Conservation (phyloP, 2,797 vertebrate genomes). For the Orestias chungarensis region DNA sequence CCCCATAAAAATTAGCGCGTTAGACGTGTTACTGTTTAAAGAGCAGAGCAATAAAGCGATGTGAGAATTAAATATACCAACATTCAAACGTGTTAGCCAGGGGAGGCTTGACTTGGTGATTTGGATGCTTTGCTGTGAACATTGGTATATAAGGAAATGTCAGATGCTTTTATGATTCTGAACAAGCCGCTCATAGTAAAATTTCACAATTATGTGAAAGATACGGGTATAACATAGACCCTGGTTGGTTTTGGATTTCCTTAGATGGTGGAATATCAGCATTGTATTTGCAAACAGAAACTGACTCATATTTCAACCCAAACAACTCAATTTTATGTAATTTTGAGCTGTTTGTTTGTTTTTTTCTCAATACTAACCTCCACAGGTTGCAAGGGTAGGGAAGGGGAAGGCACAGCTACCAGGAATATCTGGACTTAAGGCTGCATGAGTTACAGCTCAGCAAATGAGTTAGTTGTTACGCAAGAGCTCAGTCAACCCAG, state of each 20-base stretch:
- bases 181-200: background rate
- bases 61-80: too few species aligned
- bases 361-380: background rate
- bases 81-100: background rate
- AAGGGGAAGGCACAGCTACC: slow-evolving; percentile 36
- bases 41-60: too few species aligned
- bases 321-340: background rate
- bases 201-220: too few species aligned
- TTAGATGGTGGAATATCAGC: background rate
- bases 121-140: background rate
- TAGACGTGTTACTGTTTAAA: background rate
- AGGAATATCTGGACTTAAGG: slow-evolving; percentile 73
- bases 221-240: background rate
- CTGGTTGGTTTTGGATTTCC: background rate
- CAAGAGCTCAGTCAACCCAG: slow-evolving; percentile 77
- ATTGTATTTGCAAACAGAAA: background rate
- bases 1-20: background rate
- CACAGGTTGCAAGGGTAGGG: slow-evolving; percentile 24
- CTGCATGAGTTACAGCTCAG: slow-evolving; percentile 75
- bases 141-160: background rate
- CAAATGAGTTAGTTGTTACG: slow-evolving; percentile 74
- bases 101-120: background rate
- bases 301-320: background rate
- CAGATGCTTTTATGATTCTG: background rate
- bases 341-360: background rate